Conservation (phyloP, 2,113 vertebrate species). For the Cephalopterus ornatus region DNA sequence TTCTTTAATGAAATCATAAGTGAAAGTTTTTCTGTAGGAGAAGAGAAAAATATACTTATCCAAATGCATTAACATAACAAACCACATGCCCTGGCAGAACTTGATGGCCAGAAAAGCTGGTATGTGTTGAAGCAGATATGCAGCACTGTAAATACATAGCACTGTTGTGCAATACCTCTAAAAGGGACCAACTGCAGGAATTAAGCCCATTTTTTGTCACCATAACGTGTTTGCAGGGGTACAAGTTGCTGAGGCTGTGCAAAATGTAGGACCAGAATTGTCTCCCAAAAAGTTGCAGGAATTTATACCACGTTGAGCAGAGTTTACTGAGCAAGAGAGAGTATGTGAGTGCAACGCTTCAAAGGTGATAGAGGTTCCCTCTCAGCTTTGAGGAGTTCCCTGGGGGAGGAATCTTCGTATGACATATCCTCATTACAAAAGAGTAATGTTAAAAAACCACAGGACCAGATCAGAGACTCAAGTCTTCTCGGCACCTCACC, state of each 20-base stretch:
- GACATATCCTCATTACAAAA: background rate
- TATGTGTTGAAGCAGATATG: background rate
- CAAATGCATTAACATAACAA: background rate
- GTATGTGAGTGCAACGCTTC: background rate
- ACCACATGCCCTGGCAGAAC: background rate
- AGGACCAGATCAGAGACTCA: background rate
- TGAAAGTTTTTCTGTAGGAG: background rate
- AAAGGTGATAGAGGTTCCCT: background rate
- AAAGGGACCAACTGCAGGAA: background rate
- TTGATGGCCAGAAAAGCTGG: background rate
- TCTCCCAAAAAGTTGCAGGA: background rate
- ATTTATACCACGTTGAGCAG: fast-evolving
- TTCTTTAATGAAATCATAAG: background rate
- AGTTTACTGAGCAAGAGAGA: background rate
- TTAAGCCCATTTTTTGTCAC: background rate
- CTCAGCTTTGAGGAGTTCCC: background rate
- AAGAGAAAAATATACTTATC: background rate
- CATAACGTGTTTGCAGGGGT: background rate
- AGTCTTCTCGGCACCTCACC: background rate
- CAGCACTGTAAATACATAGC: background rate
- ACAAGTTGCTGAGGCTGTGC: background rate
- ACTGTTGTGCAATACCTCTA: background rate
- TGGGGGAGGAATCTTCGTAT: background rate
- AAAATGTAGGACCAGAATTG: background rate
- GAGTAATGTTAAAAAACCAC: background rate